These are phyloP conservation scores for Myotis daubentonii DNA, from an alignment of 2,797 vertebrate genomes.

Conservation along the genomic window DNA sequence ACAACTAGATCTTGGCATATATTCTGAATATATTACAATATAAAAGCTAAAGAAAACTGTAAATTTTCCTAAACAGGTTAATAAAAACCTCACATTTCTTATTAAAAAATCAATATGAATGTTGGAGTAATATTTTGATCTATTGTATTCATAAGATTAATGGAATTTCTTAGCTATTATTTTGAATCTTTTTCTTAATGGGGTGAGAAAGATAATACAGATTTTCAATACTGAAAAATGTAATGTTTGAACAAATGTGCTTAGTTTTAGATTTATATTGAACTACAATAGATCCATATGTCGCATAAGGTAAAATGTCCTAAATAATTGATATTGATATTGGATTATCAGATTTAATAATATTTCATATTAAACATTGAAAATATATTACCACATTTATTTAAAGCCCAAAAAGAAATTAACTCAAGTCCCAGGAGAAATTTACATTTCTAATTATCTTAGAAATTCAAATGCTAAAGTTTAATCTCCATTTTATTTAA, in stretches of 20 bases:
- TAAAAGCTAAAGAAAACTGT: neutral
- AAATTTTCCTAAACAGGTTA: constrained; percentile 7
- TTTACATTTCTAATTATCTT: constrained; percentile 20
- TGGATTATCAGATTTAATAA: neutral
- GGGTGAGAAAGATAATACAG: neutral
- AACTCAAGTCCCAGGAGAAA: neutral
- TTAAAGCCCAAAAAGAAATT: neutral
- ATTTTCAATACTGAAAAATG: neutral
- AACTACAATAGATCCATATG: neutral
- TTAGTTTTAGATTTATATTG: neutral
- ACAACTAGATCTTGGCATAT: neutral
- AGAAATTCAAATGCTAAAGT: constrained; percentile 7
- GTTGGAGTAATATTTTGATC: neutral
- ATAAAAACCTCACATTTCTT: neutral
- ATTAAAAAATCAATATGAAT: constrained; percentile 47
- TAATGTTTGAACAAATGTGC: neutral
- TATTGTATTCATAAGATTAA: neutral
- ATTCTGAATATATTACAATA: constrained; percentile 32
- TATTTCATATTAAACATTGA: neutral
- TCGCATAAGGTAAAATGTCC: neutral
- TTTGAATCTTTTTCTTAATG: constrained; percentile 2
- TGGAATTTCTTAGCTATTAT: neutral
- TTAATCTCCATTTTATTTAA: neutral
- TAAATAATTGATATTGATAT: neutral
- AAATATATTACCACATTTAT: neutral